phyloP scores from a whole-genome alignment of 2,797 vertebrate species.

The Amazona ochrocephala region DNA sequence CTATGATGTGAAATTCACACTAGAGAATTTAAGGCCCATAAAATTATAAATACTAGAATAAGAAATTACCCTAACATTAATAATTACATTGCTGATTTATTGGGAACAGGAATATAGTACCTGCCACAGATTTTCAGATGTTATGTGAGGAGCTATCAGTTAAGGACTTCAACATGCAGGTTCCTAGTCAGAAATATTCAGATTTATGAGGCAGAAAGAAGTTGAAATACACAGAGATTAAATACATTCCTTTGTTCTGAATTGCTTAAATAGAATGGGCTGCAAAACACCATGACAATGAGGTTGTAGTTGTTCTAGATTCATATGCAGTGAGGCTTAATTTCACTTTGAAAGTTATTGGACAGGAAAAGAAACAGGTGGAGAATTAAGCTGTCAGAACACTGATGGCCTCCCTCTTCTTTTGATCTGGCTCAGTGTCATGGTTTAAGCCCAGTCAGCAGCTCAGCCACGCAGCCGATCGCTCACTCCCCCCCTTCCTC shows the following conservation, averaged over 20 bases:
- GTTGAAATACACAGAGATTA: background rate
- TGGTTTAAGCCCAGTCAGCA: no score
- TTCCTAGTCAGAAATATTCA: background rate
- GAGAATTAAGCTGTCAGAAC: background rate
- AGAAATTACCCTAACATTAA: background rate
- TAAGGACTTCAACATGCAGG: background rate
- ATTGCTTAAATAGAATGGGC: background rate
- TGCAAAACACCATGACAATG: background rate
- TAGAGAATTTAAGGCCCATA: background rate
- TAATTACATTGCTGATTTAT: background rate
- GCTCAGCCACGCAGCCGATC: no score
- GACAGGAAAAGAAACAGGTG: background rate
- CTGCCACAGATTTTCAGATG: background rate
- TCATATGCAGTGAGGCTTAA: fast-evolving
- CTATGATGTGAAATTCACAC: background rate
- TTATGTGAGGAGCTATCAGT: background rate
- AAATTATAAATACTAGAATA: background rate
- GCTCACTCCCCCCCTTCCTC: no score
- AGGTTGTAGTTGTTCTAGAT: background rate
- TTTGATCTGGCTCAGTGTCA: background rate
- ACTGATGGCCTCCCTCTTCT: background rate
- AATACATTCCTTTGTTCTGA: background rate
- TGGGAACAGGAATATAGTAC: background rate
- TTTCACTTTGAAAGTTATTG: background rate
- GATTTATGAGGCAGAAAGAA: background rate